Conservation (phyloP, 2,888 invertebrate species). For the Sympetrum striolatum region DNA sequence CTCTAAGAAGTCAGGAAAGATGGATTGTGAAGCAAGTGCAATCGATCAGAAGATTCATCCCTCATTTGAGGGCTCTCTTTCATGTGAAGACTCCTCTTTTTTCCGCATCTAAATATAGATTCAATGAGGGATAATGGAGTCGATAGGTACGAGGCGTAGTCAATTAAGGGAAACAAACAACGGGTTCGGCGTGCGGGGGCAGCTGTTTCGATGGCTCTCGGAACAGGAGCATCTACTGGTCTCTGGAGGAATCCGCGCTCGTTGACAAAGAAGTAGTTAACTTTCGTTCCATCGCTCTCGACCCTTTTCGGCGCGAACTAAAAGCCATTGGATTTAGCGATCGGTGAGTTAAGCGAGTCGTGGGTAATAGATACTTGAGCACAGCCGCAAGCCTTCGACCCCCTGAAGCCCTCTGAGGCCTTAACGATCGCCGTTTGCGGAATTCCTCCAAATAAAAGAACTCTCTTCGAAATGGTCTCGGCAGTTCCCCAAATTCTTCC, state of each 20-base stretch:
- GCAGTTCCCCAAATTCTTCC: no score
- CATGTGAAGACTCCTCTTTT: no score
- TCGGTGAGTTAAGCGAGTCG: background rate
- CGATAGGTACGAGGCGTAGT: background rate
- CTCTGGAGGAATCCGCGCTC: background rate
- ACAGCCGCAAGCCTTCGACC: background rate
- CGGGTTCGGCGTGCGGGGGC: background rate
- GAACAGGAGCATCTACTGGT: background rate
- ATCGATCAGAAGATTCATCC: no score
- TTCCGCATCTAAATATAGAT: no score
- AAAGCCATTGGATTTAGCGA: background rate
- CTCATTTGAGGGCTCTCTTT: no score
- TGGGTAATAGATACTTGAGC: background rate
- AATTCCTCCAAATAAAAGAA: background rate
- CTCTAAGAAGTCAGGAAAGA: no score
- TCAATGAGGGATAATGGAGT: background rate
- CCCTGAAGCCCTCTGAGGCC: background rate
- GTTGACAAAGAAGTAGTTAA: background rate
- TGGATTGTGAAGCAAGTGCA: no score
- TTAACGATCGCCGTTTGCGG: background rate
- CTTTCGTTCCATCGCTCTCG: background rate
- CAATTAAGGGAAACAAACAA: background rate
- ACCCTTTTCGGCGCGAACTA: background rate
- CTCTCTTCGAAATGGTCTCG: no score
- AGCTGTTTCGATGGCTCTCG: background rate